Evolutionary conservation across 2,888 invertebrate species (phyloP), one percentile per base, ranked within the genome.

Genomic region (Hypomecis punctinalis): DNA sequence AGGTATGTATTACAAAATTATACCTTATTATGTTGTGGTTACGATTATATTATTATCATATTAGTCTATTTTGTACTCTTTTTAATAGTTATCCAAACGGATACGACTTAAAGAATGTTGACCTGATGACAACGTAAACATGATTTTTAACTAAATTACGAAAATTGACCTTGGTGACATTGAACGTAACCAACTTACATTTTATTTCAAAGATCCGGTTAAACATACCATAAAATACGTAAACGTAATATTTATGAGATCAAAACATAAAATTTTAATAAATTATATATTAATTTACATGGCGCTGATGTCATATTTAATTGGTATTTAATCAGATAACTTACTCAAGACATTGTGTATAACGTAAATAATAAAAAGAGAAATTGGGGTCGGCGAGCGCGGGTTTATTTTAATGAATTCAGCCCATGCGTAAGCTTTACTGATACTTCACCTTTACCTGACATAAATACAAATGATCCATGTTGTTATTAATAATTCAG

Each of bases 301-400:
- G 23, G 23, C 23, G 23, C 3, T 23, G 23, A 23, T 3, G 5
- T 23, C 6, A 7, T 46, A 4, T 46, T 6, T 8, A 6, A 6
- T 4, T 46, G 46, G 46, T 23, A 4, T 46, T 47, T 47, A n/a
- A 48, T 48, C 5, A 2, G 36, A 6, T n/a, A 35, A 6, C 35
- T 47, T n/a, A 35, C n/a, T 6, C 6, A 36, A 48, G n/a, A 36
- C 36, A 47, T 33, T 47, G 47, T n/a, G 9, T 10, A 49, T 7
- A 7, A 37, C n/a, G 37, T 8, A 8, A 11, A 37, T 7, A 49
- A 49, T 51, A 11, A 51, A 68, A 69, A 69, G 69, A 62, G 69
- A 69, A 69, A 68, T 63, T 63, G 54, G 39, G 68, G 63, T 58
- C 63, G 54, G 36, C 13, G 49, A 13, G 33, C n/a, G 23, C 40